Percentiles rank a stretch among this genome's conserved stretches.
Evolutionary conservation across 2,888 invertebrate genomes (phyloP).

Genomic region (Argyra leucocephala): DNA sequence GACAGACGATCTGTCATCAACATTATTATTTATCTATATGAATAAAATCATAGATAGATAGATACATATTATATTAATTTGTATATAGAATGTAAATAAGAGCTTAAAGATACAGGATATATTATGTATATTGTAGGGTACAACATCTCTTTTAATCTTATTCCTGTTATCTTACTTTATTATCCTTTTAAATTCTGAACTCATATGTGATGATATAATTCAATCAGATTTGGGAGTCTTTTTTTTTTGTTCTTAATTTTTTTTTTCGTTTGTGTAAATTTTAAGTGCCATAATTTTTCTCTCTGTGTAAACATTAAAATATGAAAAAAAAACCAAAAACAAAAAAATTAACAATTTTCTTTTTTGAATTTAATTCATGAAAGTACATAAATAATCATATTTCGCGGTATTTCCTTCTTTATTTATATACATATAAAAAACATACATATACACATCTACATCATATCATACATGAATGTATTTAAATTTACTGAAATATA

Average conservation of each 20-base stretch:
- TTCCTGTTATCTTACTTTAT: background rate
- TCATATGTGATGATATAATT: background rate
- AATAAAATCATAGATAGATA: background rate
- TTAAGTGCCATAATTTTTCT: too few relatives aligned
- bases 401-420: too few relatives aligned
- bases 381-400: conserved; percentile 2
- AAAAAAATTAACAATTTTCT: too few relatives aligned
- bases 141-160: too few relatives aligned
- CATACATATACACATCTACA: too few relatives aligned
- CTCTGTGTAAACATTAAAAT: too few relatives aligned
- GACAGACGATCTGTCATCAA: conserved; percentile 1
- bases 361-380: background rate
- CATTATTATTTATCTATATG: background rate
- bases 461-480: too few relatives aligned
- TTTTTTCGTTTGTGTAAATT: background rate
- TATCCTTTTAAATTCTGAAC: background rate
- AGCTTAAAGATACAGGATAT: too few relatives aligned
- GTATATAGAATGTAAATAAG: background rate
- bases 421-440: too few relatives aligned
- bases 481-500: too few relatives aligned
- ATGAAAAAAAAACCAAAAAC: too few relatives aligned
- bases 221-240: background rate
- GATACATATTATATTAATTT: background rate
- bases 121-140: too few relatives aligned
- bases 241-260: background rate